phyloP scores from a whole-genome alignment of 2,888 invertebrate species.

The Agrochola macilenta region DNA sequence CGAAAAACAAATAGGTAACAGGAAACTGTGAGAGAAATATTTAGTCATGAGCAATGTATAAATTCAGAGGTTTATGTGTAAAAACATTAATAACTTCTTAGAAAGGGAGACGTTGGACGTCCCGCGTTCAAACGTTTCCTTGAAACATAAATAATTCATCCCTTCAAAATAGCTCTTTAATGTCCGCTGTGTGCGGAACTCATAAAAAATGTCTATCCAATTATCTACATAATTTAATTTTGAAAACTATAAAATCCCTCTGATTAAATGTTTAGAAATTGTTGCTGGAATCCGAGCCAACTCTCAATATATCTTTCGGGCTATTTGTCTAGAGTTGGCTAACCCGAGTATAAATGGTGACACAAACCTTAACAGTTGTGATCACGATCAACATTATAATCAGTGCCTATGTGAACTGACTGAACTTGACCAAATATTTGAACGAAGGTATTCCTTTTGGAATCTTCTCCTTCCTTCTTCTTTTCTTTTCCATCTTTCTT shows the following conservation, averaged over 20 bases:
- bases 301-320: slow-evolving; percentile 34
- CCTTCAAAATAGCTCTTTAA: slow-evolving; percentile 60
- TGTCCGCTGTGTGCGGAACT: slow-evolving; percentile 34
- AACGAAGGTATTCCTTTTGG: too few species aligned
- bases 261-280: slow-evolving; percentile 45
- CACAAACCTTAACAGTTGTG: slow-evolving; percentile 16
- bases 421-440: slow-evolving; percentile 9
- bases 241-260: slow-evolving; percentile 34
- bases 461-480: too few species aligned
- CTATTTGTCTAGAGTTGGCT: slow-evolving; percentile 26
- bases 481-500: too few species aligned
- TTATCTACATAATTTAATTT: slow-evolving; percentile 52
- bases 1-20: slow-evolving; percentile 56
- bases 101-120: slow-evolving; percentile 41
- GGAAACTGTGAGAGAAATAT: slow-evolving; percentile 58
- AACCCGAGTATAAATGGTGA: slow-evolving; percentile 33
- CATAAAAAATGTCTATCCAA: slow-evolving; percentile 54
- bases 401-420: not conserved
- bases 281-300: slow-evolving; percentile 50
- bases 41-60: slow-evolving; percentile 33
- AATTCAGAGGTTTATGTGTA: slow-evolving; percentile 39
- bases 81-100: slow-evolving; percentile 50
- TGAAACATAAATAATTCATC: slow-evolving; percentile 56
- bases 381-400: slow-evolving; percentile 7
- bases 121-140: slow-evolving; percentile 62